Evolutionary conservation across 2,888 invertebrate species (phyloP), one percentile per base, ranked within the genome.

Genomic region (Seira ritae): DNA sequence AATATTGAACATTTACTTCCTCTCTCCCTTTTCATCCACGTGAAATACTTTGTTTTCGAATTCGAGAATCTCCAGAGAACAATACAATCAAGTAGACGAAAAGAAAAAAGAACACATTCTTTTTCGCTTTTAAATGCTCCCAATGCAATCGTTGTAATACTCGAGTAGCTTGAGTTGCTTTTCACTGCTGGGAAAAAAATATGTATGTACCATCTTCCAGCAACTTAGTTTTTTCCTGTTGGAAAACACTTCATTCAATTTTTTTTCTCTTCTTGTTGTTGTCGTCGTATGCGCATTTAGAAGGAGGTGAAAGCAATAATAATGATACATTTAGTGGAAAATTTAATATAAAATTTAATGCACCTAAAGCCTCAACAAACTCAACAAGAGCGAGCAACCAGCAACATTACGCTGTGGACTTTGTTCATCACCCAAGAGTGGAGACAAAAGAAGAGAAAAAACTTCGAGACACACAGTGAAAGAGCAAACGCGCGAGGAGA

Each of bases 31-130:
- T 55, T 17, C 12, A n/a, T 55, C 55, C 55, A 55, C 55, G 55
- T 55, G 55, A 55, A 55, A 55, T 55, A 55, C 17, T 55, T 55
- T 55, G 17, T 55, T 55, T 55, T 55, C 17, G 15, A 17, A 55
- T 55, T 55, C 6, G 20, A 71, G 12, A 55, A 62, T 55, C 80
- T 80, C 80, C 0, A 24, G 80, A 80, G 80, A 80, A 80, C 80
- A 80, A 80, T 80, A 69, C 68, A 80, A 80, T 80, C 73, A 73
- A 73, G 78, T 79, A 79, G n/a, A 72, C 66, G 67, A 72, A 79
- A 37, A 31, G 68, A 66, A 22, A 60, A 50, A 31, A 31, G n/a
- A 8, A 15, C 17, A 22, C 46, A 50, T n/a, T 55, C 55, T 71
- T 55, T 42, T 62, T 73, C 17, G 19, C 12, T 73, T 55, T 42